These are phyloP conservation scores for Dipodomys merriami DNA, from an alignment of 2,113 vertebrate species.

Conservation along the genomic window DNA sequence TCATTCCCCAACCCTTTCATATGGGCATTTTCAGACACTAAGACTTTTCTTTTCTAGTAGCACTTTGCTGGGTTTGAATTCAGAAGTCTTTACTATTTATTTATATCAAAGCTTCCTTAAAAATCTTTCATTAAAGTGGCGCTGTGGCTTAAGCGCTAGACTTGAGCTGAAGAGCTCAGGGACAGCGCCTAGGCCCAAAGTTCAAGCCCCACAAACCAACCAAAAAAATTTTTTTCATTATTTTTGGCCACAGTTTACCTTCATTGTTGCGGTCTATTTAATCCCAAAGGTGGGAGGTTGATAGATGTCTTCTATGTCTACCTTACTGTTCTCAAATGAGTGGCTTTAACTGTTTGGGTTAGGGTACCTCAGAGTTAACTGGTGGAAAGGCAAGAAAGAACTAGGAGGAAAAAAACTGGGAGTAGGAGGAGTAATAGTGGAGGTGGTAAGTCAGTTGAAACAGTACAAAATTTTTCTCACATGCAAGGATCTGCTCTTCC, in stretches of 20 bases:
- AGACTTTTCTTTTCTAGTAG: conserved; percentile 32
- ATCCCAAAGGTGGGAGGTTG: conserved; percentile 7
- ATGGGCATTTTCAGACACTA: not conserved
- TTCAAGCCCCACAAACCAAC: too few relatives aligned
- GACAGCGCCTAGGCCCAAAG: too few relatives aligned
- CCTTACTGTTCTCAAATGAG: not conserved
- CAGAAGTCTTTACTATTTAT: conserved; percentile 35
- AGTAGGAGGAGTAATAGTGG: too few relatives aligned
- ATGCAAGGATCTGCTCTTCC: not conserved
- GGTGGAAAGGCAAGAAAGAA: not conserved
- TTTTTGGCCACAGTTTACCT: conserved; percentile 30
- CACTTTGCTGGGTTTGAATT: conserved; percentile 59
- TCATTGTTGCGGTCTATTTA: not conserved
- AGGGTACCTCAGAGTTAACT: not conserved
- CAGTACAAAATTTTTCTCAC: not conserved
- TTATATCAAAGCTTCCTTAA: conserved; percentile 36
- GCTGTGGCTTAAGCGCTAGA: too few relatives aligned
- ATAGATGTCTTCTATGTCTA: not conserved
- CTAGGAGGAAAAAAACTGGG: not conserved
- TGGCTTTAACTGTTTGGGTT: not conserved
- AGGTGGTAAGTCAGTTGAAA: not conserved
- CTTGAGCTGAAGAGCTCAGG: too few relatives aligned
- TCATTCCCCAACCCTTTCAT: not conserved
- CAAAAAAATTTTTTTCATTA: not conserved
- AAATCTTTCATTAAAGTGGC: not conserved